Conservation (phyloP, 2,797 vertebrate genomes). For the Zenarchopterus dispar region DNA sequence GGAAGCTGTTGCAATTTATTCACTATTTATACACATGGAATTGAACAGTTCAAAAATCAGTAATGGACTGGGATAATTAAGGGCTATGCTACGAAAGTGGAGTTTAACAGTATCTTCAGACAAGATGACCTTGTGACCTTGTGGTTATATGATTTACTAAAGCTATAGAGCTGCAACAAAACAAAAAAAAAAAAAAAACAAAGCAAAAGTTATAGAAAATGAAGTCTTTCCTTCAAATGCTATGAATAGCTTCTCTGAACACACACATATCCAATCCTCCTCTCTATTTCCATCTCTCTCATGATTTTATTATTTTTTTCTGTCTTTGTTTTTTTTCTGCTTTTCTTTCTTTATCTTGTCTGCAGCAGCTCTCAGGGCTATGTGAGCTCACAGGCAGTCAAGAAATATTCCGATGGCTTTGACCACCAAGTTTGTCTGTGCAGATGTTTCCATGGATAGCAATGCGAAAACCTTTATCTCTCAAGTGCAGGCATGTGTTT, state of each 20-base stretch:
- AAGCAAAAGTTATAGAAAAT: slow-evolving; percentile 41
- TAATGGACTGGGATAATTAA: slow-evolving; percentile 65
- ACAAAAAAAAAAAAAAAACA: slow-evolving; percentile 29
- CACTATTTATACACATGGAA: slow-evolving; percentile 35
- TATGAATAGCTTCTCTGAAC: slow-evolving; percentile 12
- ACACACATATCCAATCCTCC: neutral
- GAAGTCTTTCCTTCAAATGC: slow-evolving; percentile 39
- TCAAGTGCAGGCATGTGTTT: slow-evolving; percentile 71
- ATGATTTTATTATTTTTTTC: slow-evolving; percentile 23
- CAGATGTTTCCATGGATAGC: slow-evolving; percentile 44
- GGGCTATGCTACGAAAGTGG: slow-evolving; percentile 38
- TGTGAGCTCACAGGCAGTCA: slow-evolving; percentile 39
- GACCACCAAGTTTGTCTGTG: slow-evolving; percentile 64
- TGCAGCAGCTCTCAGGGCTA: slow-evolving; percentile 32
- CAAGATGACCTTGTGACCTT: slow-evolving; percentile 59
- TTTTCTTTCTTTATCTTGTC: slow-evolving; percentile 18
- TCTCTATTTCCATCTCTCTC: slow-evolving; percentile 21
- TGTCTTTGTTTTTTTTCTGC: slow-evolving; percentile 5
- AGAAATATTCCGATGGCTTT: slow-evolving; percentile 52
- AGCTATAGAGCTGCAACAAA: slow-evolving; percentile 1
- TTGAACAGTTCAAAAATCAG: slow-evolving; percentile 59
- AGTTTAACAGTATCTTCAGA: slow-evolving; percentile 52
- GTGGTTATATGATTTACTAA: neutral
- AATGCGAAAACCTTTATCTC: slow-evolving; percentile 70
- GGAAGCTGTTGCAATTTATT: slow-evolving; percentile 49